These are phyloP conservation scores for Hydropsyche tenuis DNA, from an alignment of 1,140 invertebrate species.

Conservation along the genomic window DNA sequence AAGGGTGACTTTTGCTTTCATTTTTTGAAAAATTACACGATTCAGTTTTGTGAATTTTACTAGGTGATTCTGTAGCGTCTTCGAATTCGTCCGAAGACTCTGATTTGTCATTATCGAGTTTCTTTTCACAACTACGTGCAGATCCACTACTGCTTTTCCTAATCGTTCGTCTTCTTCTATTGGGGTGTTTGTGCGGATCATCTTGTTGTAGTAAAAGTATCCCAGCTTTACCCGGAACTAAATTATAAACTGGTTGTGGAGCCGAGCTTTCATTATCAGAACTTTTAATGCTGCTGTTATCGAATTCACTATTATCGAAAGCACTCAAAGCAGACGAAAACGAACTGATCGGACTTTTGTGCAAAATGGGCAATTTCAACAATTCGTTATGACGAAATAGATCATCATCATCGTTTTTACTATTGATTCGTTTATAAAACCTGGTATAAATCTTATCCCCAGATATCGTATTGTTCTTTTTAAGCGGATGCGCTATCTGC, in stretches of 20 bases:
- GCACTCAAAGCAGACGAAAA: conserved; percentile 39
- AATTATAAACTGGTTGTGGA: conserved; percentile 41
- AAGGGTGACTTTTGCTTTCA: not conserved
- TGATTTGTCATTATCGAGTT: conserved; percentile 3
- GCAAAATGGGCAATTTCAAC: conserved; percentile 3
- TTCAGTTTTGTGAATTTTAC: conserved; percentile 40
- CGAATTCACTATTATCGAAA: conserved; percentile 54
- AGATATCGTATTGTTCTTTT: conserved; percentile 59
- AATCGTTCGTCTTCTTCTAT: conserved; percentile 40
- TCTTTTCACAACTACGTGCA: not conserved
- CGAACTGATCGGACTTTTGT: conserved; percentile 38
- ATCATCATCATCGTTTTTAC: conserved; percentile 4
- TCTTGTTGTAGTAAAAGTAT: conserved; percentile 43
- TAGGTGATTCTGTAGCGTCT: conserved; percentile 11
- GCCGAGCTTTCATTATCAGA: conserved; percentile 61
- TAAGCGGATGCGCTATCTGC: conserved; percentile 52
- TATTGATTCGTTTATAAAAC: conserved; percentile 51
- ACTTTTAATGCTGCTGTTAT: conserved; percentile 61
- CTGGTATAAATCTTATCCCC: conserved; percentile 60
- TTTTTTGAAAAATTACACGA: conserved; percentile 39
- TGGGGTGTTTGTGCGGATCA: conserved; percentile 22
- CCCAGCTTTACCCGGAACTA: conserved; percentile 44
- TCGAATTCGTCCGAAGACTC: conserved; percentile 15
- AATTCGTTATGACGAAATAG: not conserved
- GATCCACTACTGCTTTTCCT: conserved; percentile 28